phyloP scores from a whole-genome alignment of 2,113 vertebrate species.

The Pampusana beccarii region DNA sequence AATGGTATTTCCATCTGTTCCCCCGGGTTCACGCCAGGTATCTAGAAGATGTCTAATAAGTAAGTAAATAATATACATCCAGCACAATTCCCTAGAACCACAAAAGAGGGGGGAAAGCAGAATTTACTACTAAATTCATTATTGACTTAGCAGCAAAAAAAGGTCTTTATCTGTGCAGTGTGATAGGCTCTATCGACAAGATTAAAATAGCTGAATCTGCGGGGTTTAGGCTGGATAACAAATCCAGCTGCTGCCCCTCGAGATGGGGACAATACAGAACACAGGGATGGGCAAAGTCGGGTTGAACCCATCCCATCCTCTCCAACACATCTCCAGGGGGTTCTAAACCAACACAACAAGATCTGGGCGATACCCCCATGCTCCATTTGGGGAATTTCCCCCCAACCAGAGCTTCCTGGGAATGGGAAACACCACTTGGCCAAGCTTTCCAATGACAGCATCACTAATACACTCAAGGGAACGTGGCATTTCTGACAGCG shows the following conservation, averaged over 20 bases:
- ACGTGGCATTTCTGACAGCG: slow-evolving; percentile 68
- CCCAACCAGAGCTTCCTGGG: not conserved
- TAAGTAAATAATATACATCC: slow-evolving; percentile 32
- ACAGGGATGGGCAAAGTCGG: not conserved
- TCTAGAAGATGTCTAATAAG: slow-evolving; percentile 29
- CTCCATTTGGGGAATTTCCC: not conserved
- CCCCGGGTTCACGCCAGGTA: not conserved
- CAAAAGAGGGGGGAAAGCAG: not conserved
- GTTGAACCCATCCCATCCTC: not conserved
- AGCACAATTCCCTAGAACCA: slow-evolving; percentile 27
- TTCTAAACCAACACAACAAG: not conserved
- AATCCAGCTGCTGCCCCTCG: rapidly evolving
- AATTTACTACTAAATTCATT: not conserved
- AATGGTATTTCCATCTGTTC: not conserved
- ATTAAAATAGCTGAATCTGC: not conserved
- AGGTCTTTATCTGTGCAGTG: not conserved
- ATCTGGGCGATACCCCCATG: rapidly evolving
- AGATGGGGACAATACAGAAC: not conserved
- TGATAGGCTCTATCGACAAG: not conserved
- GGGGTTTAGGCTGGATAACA: not conserved
- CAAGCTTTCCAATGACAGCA: not conserved
- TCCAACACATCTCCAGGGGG: not conserved
- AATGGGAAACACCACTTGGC: slow-evolving; percentile 4
- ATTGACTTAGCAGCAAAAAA: slow-evolving; percentile 13
- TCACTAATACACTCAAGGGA: slow-evolving; percentile 26